These are phyloP conservation scores for Thereva nobilitata DNA, from an alignment of 2,888 invertebrate genomes.

Conservation along the genomic window DNA sequence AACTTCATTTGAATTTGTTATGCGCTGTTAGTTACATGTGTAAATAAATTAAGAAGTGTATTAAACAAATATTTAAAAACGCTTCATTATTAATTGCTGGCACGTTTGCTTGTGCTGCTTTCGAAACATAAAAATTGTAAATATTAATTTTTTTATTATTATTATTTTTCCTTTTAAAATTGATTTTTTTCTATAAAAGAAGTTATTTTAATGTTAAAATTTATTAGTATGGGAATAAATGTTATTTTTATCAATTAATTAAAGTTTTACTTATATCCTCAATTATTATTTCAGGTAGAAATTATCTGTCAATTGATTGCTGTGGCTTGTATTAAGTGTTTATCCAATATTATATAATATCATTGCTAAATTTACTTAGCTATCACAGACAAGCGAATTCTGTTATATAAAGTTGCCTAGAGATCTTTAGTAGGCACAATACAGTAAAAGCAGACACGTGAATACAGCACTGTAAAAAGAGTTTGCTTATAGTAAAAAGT, in stretches of 20 bases:
- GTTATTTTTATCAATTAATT: constrained; percentile 39
- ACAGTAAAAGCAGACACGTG: no score
- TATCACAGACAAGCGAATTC: no score
- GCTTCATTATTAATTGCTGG: constrained; percentile 3
- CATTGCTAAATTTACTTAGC: no score
- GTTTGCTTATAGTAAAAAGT: no score
- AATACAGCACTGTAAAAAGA: no score
- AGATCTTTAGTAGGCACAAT: no score
- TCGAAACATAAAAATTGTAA: not conserved
- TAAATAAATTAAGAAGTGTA: constrained; percentile 23
- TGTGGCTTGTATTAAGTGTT: no score
- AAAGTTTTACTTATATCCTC: not conserved
- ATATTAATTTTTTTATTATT: constrained; percentile 24
- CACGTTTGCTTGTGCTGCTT: not conserved
- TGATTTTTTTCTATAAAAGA: constrained; percentile 23
- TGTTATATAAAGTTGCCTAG: no score
- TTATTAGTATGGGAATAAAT: constrained; percentile 42
- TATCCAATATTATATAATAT: no score
- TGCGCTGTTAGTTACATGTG: constrained; percentile 25
- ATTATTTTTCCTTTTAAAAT: constrained; percentile 18
- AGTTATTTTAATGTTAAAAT: constrained; percentile 36
- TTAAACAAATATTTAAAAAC: not conserved
- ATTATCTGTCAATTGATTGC: no score
- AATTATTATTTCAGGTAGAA: not conserved
- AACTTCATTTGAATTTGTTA: constrained; percentile 3